These are phyloP conservation scores for Aphidius gifuensis DNA, from an alignment of 1,140 invertebrate species.

Conservation along the genomic window DNA sequence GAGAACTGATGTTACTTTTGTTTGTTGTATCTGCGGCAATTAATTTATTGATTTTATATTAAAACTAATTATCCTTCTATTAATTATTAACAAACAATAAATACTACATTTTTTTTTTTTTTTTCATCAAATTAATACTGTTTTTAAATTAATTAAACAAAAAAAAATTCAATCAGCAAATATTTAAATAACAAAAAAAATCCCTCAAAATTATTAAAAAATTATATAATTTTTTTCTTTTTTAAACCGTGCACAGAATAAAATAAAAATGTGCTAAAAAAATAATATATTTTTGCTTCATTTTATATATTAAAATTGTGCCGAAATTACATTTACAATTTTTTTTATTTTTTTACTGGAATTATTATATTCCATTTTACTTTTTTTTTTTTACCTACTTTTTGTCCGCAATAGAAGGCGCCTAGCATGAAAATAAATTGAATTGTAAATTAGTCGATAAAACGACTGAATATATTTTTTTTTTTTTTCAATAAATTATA, in stretches of 20 bases:
- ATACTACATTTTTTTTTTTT: background rate
- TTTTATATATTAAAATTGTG: background rate
- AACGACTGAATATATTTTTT: conserved; percentile 11
- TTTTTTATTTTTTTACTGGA: too few species aligned
- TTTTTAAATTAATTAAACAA: background rate
- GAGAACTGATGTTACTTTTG: conserved; percentile 78
- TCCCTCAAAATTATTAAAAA: too few species aligned
- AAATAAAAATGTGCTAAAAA: too few species aligned
- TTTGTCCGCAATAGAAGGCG: conserved; percentile 56
- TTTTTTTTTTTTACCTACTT: conserved; percentile 52
- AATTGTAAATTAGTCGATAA: conserved; percentile 43
- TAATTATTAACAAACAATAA: background rate
- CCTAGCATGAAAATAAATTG: conserved; percentile 55
- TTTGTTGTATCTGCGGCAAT: conserved; percentile 72
- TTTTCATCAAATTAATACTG: background rate
- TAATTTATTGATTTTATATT: conserved; percentile 23
- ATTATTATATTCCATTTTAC: conserved; percentile 23
- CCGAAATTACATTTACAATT: too few species aligned
- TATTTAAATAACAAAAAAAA: too few species aligned
- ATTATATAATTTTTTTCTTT: background rate
- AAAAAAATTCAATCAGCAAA: too few species aligned
- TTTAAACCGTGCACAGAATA: too few species aligned
- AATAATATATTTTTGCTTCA: background rate
- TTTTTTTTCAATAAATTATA: background rate
- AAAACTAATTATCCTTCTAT: background rate